Conservation (phyloP, 1,140 invertebrate species). For the Drosophila tristis region DNA sequence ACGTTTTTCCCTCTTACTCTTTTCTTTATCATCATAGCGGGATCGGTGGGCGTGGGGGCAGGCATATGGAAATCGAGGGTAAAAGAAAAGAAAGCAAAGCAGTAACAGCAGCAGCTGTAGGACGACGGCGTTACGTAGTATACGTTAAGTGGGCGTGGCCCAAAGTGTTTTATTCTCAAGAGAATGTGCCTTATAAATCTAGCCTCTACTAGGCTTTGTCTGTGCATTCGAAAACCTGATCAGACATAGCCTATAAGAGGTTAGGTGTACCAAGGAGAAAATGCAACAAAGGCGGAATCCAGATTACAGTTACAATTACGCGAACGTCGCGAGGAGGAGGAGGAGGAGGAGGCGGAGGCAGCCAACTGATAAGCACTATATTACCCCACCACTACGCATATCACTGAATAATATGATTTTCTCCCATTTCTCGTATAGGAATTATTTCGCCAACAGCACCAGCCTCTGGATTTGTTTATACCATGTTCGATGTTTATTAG, state of each 20-base stretch:
- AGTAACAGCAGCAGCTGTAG: not conserved
- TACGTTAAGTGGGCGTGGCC: conserved; percentile 7
- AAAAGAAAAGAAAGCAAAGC: conserved; percentile 6
- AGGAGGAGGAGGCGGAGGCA: not conserved
- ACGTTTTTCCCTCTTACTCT: conserved; percentile 13
- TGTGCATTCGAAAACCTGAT: conserved; percentile 64
- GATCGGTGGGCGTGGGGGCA: conserved; percentile 12
- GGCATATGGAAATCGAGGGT: not conserved
- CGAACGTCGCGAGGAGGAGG: not conserved
- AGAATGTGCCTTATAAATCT: conserved; percentile 76
- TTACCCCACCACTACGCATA: not conserved
- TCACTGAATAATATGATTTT: not conserved
- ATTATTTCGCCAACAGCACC: not conserved
- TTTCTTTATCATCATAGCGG: not conserved
- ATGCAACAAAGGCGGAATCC: conserved; percentile 44
- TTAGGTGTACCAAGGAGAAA: conserved; percentile 83
- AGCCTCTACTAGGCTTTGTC: conserved; percentile 85
- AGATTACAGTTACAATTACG: conserved; percentile 27
- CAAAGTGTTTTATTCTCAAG: not conserved
- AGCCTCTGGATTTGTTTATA: conserved; percentile 1
- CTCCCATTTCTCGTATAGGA: conserved; percentile 7
- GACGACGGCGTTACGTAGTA: not conserved
- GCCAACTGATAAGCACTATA: conserved; percentile 17
- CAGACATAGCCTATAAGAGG: conserved; percentile 85
- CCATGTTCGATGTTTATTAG: conserved; percentile 22